Base-by-base conservation (phyloP, 2,888 invertebrate genomes). In the Scaptomyza parva region DNA sequence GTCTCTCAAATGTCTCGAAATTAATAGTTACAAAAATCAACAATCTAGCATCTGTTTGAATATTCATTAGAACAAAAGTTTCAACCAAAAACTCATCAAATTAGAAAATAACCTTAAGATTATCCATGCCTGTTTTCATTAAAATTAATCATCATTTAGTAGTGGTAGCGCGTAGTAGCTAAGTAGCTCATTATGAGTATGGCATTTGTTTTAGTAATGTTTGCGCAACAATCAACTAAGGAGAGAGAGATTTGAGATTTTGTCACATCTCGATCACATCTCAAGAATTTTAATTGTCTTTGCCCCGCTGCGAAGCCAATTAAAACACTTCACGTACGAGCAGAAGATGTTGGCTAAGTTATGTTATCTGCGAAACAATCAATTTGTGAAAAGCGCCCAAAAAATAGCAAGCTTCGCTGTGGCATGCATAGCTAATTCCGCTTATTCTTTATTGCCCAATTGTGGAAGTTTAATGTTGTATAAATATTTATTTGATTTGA, bases 401-500 rank as follows among this genome's bases (percentile, higher is more conserved):
- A 48, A 54, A 55, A 51, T 48, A 41, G 33, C 28, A 45, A 43
- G 18, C 17, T 50, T 37, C 22, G 33, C 14, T 66, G 52, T 62
- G 63, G 37, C 63, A 14, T 43, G 75, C 72, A 79, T 82, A 65
- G 44, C 65, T 68, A 81, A 82, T 80, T 66, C 40, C 18, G 50
- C 47, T 48, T 45, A 64, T 70, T 74, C 60, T 68, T 81, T 76
- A 74, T 70, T 78, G 51, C 41, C 65, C 58, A 64, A 76, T 76
- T 76, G 58, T 63, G 51, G 50, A 55, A 50, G 59, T 61, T 75
- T 70, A 65, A 71, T 68, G 60, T 50, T 33, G 54, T 48, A 76
- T 73, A 76, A 76, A 78, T 80, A 73, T 78, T 78, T 78, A 73
- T 73, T 58, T 54, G 59, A 58, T 61, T 59, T 22, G 22, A 22